Conservation (phyloP, 2,797 vertebrate species). For the Vespertilio murinus region DNA sequence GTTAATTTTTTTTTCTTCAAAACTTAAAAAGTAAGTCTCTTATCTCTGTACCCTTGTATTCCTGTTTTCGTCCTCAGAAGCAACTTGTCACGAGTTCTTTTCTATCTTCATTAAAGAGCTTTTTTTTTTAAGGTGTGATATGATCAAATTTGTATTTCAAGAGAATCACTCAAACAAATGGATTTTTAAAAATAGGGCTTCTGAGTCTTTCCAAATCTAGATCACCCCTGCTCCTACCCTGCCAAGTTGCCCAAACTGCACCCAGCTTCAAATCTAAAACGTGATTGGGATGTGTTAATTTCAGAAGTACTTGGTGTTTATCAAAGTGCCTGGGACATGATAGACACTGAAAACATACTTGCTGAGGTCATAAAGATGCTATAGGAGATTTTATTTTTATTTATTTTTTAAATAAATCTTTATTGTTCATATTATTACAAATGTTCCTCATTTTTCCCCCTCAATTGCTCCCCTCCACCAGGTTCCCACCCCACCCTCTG, state of each 20-base stretch:
- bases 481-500: too few species aligned
- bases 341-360: background rate
- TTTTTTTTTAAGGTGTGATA: background rate
- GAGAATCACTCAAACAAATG: constrained; percentile 1
- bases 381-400: background rate
- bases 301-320: background rate
- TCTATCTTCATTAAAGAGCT: constrained; percentile 11
- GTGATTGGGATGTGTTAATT: background rate
- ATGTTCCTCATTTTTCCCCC: too few species aligned
- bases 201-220: background rate
- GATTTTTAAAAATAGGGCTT: background rate
- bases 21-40: background rate
- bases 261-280: background rate
- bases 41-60: background rate
- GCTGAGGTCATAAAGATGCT: background rate
- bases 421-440: too few species aligned
- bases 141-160: constrained; percentile 13
- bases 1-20: background rate
- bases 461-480: too few species aligned
- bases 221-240: background rate
- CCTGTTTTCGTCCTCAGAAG: constrained; percentile 25
- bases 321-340: background rate
- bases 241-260: background rate
- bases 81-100: background rate
- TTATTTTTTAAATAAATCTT: too few species aligned